Evolutionary conservation across 2,113 vertebrate species (phyloP).

Genomic region (Pteruthius melanotis): DNA sequence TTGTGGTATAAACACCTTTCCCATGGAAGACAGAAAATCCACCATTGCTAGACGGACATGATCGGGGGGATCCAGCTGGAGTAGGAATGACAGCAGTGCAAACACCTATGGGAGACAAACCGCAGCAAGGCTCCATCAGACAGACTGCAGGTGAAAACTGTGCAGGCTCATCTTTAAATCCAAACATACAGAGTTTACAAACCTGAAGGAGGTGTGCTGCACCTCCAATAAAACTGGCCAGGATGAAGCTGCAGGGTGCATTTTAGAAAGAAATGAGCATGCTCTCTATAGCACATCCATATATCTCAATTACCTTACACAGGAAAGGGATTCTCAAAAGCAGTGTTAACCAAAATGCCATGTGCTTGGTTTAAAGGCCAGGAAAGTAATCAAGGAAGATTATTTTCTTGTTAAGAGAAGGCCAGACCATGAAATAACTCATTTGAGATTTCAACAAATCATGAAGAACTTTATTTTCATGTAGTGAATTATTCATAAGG

Average conservation of each 20-base stretch:
- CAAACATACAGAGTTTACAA: neutral
- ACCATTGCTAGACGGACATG: constrained; percentile 76
- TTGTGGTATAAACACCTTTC: constrained; percentile 79
- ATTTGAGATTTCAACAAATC: neutral
- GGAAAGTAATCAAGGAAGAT: neutral
- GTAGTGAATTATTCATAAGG: neutral
- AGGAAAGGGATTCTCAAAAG: neutral
- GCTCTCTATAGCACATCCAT: neutral
- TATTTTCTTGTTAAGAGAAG: neutral
- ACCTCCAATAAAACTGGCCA: neutral
- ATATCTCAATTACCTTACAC: neutral
- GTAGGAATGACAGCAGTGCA: constrained; percentile 74
- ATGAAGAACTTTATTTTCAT: neutral
- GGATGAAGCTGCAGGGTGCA: neutral
- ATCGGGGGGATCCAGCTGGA: constrained; percentile 75
- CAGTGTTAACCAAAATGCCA: neutral
- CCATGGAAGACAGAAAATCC: constrained; percentile 84
- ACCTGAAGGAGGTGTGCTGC: neutral
- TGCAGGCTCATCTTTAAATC: neutral
- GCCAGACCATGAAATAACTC: neutral
- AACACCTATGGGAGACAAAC: constrained; percentile 71
- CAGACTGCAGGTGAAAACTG: neutral
- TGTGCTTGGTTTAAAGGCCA: neutral
- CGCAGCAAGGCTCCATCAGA: neutral
- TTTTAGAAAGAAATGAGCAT: neutral